phyloP scores from a whole-genome alignment of 2,113 vertebrate species.

The Phylloscopus trochilus region DNA sequence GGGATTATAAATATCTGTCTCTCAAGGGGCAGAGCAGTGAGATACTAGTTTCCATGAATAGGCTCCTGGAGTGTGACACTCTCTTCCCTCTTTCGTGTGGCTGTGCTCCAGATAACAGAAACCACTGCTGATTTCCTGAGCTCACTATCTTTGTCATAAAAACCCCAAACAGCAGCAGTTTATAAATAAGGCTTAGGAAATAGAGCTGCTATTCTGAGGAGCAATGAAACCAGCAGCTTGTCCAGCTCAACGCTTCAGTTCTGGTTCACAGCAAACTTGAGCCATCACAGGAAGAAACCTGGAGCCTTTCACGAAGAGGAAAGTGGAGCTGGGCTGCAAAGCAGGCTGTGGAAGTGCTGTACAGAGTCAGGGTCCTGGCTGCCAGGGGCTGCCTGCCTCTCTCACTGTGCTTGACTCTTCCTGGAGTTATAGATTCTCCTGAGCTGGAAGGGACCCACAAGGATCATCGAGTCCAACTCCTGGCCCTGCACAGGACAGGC shows the following conservation, averaged over 20 bases:
- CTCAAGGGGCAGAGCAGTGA: constrained; percentile 12
- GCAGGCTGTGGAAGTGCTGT: background rate
- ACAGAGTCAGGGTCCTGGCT: background rate
- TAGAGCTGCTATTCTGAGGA: constrained; percentile 35
- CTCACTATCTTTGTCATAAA: constrained; percentile 35
- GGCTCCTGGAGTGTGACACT: constrained; percentile 1
- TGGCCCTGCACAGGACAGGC: background rate
- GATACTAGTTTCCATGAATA: constrained; percentile 34
- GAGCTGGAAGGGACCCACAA: background rate
- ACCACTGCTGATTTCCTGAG: constrained; percentile 52
- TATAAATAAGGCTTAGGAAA: constrained; percentile 37
- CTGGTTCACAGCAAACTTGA: background rate
- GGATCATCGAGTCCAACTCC: rapidly evolving
- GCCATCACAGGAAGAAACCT: background rate
- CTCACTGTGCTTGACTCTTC: background rate
- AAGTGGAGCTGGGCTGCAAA: background rate
- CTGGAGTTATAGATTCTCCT: background rate
- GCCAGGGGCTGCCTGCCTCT: background rate
- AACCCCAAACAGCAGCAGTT: constrained; percentile 35
- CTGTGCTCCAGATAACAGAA: constrained; percentile 60
- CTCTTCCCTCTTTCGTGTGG: constrained; percentile 18
- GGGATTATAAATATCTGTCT: constrained; percentile 43
- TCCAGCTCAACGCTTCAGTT: background rate
- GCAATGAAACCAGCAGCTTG: background rate
- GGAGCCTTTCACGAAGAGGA: background rate